Evolutionary conservation across 2,797 vertebrate species (phyloP), one percentile per base, ranked within the genome.

Genomic region (Oreortyx pictus): DNA sequence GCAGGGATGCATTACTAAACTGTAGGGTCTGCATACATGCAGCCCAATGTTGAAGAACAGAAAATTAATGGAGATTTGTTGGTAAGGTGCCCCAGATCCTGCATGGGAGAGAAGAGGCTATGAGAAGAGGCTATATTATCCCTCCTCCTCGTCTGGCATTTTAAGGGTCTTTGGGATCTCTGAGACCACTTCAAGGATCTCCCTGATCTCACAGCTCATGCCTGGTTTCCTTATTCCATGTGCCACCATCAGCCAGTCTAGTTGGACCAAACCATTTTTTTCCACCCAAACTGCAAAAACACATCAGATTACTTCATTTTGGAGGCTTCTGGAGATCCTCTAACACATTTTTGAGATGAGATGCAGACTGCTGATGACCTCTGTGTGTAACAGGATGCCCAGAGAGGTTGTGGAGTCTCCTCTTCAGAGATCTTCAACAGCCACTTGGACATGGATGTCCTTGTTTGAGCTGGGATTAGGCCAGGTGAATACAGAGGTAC

Each of bases 91-190:
- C 27, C 17, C 4, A 29, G 23, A 46, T 8, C 46, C 14, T 61
- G 13, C 6, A 7, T 3, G 4, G 15, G 2, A 4, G 2, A 61
- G 35, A 46, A 57, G 14, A 24, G 3, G 4, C 3, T 56, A 18
- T 0, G 4, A 11, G 8, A 25, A n/a, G n/a, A n/a, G n/a, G n/a
- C n/a, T n/a, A n/a, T 74, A 31, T 56, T 77, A 27, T 12, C 19
- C 43, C 57, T 59, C 35, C 37, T 65, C 3, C 29, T 18, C 18
- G 29, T 31, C 52, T 29, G 29, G 29, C 52, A 54, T 54, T 29
- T 54, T 10, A 13, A 23, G 35, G 39, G 27, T 52, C 29, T 75
- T 14, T 11, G 24, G 59, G 66, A 56, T 14, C 16, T 24, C 46
- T 44, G 71, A 87, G 15, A 3, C 4, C 27, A 19, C 31, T 91